Conservation (phyloP, 2,113 vertebrate species). For the Sakesphorus luctuosus region DNA sequence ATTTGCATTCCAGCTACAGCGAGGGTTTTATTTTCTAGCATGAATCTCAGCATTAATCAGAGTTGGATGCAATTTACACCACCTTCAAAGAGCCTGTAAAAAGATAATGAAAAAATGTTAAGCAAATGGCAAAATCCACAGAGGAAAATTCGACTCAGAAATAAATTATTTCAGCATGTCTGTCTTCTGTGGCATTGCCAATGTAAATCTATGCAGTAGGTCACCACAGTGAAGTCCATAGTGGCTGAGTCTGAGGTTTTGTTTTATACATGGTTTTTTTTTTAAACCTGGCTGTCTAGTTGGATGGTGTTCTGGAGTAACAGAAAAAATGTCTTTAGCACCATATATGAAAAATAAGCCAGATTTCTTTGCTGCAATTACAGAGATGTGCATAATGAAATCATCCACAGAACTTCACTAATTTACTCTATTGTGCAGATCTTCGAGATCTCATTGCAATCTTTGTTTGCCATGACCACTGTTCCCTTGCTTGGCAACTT, state of each 20-base stretch:
- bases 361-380: not conserved
- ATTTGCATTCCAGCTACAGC: not conserved
- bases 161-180: conserved; percentile 64
- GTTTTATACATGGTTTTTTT: not conserved
- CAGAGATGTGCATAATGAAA: not conserved
- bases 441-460: not conserved
- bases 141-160: conserved; percentile 41
- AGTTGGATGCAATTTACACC: conserved; percentile 36
- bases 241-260: conserved; percentile 38
- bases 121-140: conserved; percentile 53
- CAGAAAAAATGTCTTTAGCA: not conserved
- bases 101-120: conserved; percentile 62
- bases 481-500: not conserved
- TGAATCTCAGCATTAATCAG: conserved; percentile 44
- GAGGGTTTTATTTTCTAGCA: conserved; percentile 35
- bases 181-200: conserved; percentile 53
- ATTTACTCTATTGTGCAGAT: not conserved
- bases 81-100: conserved; percentile 46
- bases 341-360: not conserved
- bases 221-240: conserved; percentile 39
- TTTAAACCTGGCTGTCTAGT: not conserved
- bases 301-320: not conserved
- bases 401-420: not conserved
- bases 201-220: conserved; percentile 58
- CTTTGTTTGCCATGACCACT: not conserved